Evolutionary conservation across 2,113 vertebrate genomes (phyloP), one percentile per base, ranked within the genome.

Genomic region (Lucifuga dentata): DNA sequence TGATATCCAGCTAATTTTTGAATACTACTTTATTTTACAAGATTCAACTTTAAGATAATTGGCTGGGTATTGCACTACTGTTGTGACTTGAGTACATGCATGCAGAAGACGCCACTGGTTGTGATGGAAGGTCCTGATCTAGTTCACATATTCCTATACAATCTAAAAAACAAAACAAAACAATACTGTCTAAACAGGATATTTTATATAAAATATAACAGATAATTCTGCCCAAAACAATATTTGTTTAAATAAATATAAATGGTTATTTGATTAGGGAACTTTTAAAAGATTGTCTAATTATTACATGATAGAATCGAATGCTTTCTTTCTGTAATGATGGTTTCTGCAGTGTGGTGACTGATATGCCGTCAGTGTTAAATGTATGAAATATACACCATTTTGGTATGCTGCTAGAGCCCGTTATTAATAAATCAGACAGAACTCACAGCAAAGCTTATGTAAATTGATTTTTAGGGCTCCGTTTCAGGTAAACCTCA

Each of bases 231-330:
- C 32, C 32, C 63, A 32, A n/a, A n/a, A n/a, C n/a, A n/a, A 51
- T 35, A 45, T 66, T 63, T 44, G 55, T 35, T 71, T 36, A 68
- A 62, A 80, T 81, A 70, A 86, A 76, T 81, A 80, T 78, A 68
- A 80, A 82, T 55, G 60, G 51, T 48, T 50, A 48, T 66, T 63
- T 68, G 60, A 87, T 70, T 33, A 55, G 48, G 64, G 44, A 32
- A 26, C 46, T 77, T 81, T 76, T 50, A 62, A 50, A 55, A 65
- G 61, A 64, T 81, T 65, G 77, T 83, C 77, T 86, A 81, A 86
- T 86, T 81, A 68, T 60, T n/a, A n/a, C n/a, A 55, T 45, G 35
- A 73, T 61, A 74, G n/a, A n/a, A n/a, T 83, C 51, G 67, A 74
- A 78, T 80, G 74, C 52, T 60, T 70, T 63, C 73, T 63, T 48